Base-by-base conservation (phyloP, 2,113 vertebrate genomes). In the Solenodon paradoxus region DNA sequence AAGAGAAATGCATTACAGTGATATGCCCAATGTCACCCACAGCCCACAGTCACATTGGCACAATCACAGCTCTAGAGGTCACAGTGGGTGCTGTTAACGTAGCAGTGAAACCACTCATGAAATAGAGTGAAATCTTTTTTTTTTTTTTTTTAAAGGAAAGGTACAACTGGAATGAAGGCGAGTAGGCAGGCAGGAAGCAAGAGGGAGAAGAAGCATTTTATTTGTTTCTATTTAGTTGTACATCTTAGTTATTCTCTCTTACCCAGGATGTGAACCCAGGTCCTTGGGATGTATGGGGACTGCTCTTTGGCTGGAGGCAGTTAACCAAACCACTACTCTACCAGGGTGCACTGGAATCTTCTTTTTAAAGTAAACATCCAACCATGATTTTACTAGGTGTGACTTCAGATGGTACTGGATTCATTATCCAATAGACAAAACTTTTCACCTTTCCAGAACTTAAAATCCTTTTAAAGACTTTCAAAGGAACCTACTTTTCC, bases 91-190 rank as follows among this genome's bases (percentile, higher is more conserved):
- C 61, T 79, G 30, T 72, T 93, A 81, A 32, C 82, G 51, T 81
- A 66, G 45, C 5, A 45, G 77, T 30, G 75, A 66, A 92, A 71
- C 40, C 32, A 51, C 26, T 26, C 45, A 79, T 0, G 16, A 85
- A 47, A 40, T 22, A 47, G 4, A n/a, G 26, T 66, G 1, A 35
- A 53, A 40, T 78, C 30, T 30, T n/a, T n/a, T n/a, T n/a, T n/a
- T n/a, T n/a, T n/a, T n/a, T n/a, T n/a, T n/a, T 42, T 69, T 94
- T 75, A 57, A 83, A 86, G 40, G 85, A 24, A 80, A 93, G 93
- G 47, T 42, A 16, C 87, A 74, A 63, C 81, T n/a, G n/a, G n/a
- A n/a, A n/a, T n/a, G n/a, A n/a, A n/a, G n/a, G n/a, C n/a, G n/a
- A n/a, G n/a, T n/a, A n/a, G n/a, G n/a, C n/a, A n/a, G n/a, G n/a